Evolutionary conservation across 2,113 vertebrate species (phyloP), one percentile per base, ranked within the genome.

Genomic region (Hippolais icterina): DNA sequence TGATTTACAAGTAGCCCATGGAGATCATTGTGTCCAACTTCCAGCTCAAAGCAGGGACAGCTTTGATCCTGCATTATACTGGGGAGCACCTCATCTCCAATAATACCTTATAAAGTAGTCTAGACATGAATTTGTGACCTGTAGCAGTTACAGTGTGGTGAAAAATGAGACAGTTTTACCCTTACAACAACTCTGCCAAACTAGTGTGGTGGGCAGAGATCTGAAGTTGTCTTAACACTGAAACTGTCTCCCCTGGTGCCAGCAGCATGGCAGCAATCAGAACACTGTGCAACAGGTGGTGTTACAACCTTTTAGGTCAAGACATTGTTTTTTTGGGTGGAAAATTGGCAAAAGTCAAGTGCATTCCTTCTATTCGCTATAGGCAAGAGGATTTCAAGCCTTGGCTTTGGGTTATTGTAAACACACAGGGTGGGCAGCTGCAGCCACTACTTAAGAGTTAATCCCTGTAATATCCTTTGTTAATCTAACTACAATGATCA

Each of bases 391-490:
- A 75, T 64, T 91, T 68, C 47, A 71, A 35, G 39, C 35, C 47
- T 47, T 91, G 39, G 15, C 28, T 89, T 60, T 52, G 80, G 42
- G 41, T 60, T 75, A 13, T 3, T 25, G 52, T 8, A 64, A 87
- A 82, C 8, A 65, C 33, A 37, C 64, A 41, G 4, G 44, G 87
- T 71, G 65, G 89, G 74, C 91, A 94, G 91, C 83, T 94, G 89
- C 56, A 92, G 65, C 39, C 69, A 68, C 49, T 92, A 29, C 46
- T 88, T 83, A 56, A 49, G 77, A 89, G 74, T 60, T 95, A 93
- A 96, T 95, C 83, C 65, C 44, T 76, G 44, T 46, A 94, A 82
- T 64, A 91, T 21, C 64, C 72, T 89, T 94, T 14, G 39, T 94
- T 91, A 92, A 92, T 87, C 89, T 92, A 92, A 84, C 72, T 68